These are phyloP conservation scores for Teleiodes luculella DNA, from an alignment of 2,888 invertebrate species.

Conservation along the genomic window DNA sequence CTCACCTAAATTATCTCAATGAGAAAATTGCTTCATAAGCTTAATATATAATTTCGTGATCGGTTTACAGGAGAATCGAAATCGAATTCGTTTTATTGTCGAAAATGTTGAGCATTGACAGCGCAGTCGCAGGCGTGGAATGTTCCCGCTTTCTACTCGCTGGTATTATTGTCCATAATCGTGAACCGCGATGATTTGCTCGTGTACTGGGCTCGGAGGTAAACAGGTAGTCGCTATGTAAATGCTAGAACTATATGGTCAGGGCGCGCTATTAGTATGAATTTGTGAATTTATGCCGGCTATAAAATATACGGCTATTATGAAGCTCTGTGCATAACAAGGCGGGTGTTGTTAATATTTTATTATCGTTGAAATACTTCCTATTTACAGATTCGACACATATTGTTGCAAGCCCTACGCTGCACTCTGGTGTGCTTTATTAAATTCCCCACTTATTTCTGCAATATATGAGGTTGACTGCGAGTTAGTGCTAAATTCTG, in stretches of 20 bases:
- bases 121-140: slow-evolving; percentile 28
- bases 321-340: slow-evolving; percentile 3
- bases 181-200: slow-evolving; percentile 19
- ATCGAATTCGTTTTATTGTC: slow-evolving; percentile 35
- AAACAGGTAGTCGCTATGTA: slow-evolving; percentile 9
- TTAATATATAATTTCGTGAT: slow-evolving; percentile 23
- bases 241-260: slow-evolving; percentile 2
- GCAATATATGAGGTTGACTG: slow-evolving; percentile 12
- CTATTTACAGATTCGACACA: background rate
- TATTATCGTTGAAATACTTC: background rate
- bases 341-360: slow-evolving; percentile 1
- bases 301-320: slow-evolving; percentile 5
- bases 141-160: slow-evolving; percentile 38
- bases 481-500: no score
- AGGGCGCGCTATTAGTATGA: slow-evolving; percentile 4
- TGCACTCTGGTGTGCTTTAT: slow-evolving; percentile 1
- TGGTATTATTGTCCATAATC: slow-evolving; percentile 33
- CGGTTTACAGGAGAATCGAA: slow-evolving; percentile 25
- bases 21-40: slow-evolving; percentile 7
- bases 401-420: background rate
- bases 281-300: slow-evolving; percentile 4
- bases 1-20: background rate
- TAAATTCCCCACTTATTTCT: slow-evolving; percentile 17
- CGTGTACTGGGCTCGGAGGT: background rate
- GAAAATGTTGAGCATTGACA: slow-evolving; percentile 28